Conservation (phyloP, 2,888 invertebrate genomes). For the Hydrotaea diabolus region DNA sequence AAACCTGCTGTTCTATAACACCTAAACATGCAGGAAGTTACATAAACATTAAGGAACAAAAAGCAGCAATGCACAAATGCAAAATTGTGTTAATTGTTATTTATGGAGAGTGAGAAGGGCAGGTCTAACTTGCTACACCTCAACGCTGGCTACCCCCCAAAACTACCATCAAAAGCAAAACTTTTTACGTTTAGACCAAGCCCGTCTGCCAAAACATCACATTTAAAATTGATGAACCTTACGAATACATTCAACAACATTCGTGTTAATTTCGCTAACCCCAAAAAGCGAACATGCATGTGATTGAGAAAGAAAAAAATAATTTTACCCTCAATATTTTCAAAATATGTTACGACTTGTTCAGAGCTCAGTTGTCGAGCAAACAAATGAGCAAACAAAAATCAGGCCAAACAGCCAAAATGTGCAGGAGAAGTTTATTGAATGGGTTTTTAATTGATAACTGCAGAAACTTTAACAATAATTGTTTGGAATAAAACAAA, state of each 20-base stretch:
- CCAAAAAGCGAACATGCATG: constrained; percentile 9
- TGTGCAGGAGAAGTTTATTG: constrained; percentile 17
- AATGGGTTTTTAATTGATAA: constrained; percentile 64
- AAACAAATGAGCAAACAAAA: neutral
- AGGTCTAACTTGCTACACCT: neutral
- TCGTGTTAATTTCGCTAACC: constrained; percentile 27
- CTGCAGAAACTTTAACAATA: constrained; percentile 52
- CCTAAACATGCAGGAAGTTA: neutral
- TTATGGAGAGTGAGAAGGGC: neutral
- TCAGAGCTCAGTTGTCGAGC: neutral
- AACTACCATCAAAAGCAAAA: neutral
- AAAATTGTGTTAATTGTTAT: constrained; percentile 32
- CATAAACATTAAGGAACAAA: neutral
- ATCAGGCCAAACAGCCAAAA: constrained; percentile 30
- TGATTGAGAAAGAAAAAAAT: constrained; percentile 20
- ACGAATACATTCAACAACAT: neutral
- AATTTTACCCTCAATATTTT: too few species aligned
- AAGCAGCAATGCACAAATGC: neutral
- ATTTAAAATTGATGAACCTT: constrained; percentile 13
- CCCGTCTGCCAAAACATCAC: neutral
- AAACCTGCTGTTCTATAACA: neutral
- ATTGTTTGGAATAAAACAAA: constrained; percentile 44
- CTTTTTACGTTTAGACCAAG: neutral
- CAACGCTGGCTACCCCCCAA: neutral
- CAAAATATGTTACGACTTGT: too few species aligned